Percentiles rank a stretch among this genome's conserved stretches.
These are phyloP conservation scores for Ethmia dodecea DNA, from an alignment of 2,888 invertebrate species.

Conservation along the genomic window DNA sequence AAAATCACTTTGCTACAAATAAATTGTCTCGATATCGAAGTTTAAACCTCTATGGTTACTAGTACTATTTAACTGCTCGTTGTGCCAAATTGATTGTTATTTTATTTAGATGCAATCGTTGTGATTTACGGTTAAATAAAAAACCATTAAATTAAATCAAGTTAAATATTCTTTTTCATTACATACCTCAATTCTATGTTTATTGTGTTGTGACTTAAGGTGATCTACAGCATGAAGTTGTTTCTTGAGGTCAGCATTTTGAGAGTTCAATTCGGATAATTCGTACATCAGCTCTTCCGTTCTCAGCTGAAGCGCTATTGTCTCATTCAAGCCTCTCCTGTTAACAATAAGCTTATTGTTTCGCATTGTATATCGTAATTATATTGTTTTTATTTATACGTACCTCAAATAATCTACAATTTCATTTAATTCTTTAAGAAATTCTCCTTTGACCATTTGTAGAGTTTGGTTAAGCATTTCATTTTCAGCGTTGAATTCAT, in stretches of 20 bases:
- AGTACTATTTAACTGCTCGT: no score
- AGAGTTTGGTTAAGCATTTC: conserved; percentile 46
- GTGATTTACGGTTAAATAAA: no score
- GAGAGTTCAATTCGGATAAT: conserved; percentile 44
- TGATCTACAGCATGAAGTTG: conserved; percentile 42
- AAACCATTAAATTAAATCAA: no score
- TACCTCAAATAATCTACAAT: conserved; percentile 49
- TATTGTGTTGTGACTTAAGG: conserved; percentile 35
- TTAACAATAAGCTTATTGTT: not conserved
- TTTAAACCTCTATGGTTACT: no score
- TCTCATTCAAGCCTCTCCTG: conserved; percentile 50
- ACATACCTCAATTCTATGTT: conserved; percentile 42
- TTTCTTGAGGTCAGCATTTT: conserved; percentile 51
- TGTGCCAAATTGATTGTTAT: no score
- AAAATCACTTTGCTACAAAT: no score
- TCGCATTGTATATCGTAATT: not conserved
- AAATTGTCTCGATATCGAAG: no score
- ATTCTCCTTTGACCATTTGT: conserved; percentile 44
- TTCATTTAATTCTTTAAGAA: conserved; percentile 40
- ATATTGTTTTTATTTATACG: conserved; percentile 1
- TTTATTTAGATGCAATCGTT: no score
- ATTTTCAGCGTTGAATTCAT: conserved; percentile 55
- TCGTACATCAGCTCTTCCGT: conserved; percentile 45
- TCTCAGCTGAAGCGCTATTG: conserved; percentile 42
- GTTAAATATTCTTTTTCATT: not conserved